Percentiles rank a stretch among this genome's conserved stretches.
Conservation (phyloP, 2,888 invertebrate species). For the Malacosoma neustria region DNA sequence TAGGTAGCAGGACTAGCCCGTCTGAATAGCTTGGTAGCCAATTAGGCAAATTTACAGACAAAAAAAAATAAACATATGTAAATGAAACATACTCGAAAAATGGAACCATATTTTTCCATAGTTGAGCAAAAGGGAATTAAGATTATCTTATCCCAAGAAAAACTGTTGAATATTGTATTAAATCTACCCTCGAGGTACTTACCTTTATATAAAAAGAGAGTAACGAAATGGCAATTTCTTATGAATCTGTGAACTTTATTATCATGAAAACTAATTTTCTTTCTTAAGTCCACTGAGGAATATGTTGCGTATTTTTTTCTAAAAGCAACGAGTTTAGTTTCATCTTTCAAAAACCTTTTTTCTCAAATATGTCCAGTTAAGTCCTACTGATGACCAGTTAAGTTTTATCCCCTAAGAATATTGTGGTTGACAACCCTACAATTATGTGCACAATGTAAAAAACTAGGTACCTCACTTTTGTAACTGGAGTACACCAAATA, state of each 20-base stretch:
- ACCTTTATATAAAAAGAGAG: neutral
- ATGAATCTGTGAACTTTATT: neutral
- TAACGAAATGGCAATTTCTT: neutral
- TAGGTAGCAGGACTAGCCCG: no score
- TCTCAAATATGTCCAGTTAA: no score
- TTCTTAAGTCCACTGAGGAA: neutral
- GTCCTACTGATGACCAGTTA: slow-evolving; percentile 18
- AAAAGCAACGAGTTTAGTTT: neutral
- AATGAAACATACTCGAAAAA: no score
- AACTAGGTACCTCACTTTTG: no score
- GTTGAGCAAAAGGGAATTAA: no score
- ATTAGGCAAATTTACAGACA: no score
- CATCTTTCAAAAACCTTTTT: neutral
- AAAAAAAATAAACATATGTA: no score
- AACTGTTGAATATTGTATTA: no score
- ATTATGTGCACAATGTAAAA: neutral
- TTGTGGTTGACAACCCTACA: neutral
- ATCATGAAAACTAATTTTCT: neutral
- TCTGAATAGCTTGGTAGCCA: no score
- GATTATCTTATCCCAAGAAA: no score
- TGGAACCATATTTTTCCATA: no score
- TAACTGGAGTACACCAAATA: no score
- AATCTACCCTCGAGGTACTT: neutral
- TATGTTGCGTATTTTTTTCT: neutral
- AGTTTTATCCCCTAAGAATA: slow-evolving; percentile 2